These are phyloP conservation scores for Colossoma macropomum DNA, from an alignment of 2,113 vertebrate genomes.

Conservation along the genomic window DNA sequence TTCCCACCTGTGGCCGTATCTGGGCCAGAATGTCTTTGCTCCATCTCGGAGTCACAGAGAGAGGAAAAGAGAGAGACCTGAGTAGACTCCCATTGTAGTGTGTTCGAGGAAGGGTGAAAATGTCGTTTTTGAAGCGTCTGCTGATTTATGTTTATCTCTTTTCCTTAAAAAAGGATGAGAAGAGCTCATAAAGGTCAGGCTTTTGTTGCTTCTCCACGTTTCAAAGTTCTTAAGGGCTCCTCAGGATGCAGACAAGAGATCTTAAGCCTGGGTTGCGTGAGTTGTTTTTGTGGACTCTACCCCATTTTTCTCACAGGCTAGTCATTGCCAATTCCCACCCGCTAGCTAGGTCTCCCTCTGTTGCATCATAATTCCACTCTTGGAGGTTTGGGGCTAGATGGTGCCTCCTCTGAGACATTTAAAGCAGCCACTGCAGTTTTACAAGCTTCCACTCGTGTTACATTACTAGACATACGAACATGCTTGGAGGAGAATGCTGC, in stretches of 20 bases:
- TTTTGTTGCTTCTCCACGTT: background rate
- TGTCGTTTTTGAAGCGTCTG: conserved; percentile 33
- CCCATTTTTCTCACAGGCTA: too few species aligned
- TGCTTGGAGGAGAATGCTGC: too few species aligned
- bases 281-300: too few species aligned
- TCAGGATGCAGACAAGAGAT: too few species aligned
- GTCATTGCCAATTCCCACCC: background rate
- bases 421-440: background rate
- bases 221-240: background rate
- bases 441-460: background rate
- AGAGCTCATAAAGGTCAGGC: conserved; percentile 6
- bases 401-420: background rate
- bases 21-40: conserved; percentile 66
- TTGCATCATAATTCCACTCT: background rate
- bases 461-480: too few species aligned
- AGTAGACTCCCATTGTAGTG: conserved; percentile 8
- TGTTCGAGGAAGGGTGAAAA: background rate
- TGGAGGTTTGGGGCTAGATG: background rate
- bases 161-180: conserved; percentile 8
- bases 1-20: conserved; percentile 69
- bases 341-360: background rate
- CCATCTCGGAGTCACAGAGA: conserved; percentile 57
- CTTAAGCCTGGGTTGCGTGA: too few species aligned
- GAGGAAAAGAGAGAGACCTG: conserved; percentile 24
- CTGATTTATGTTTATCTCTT: conserved; percentile 28